phyloP scores from a whole-genome alignment of 2,797 vertebrate genomes.

The Gouania willdenowi region DNA sequence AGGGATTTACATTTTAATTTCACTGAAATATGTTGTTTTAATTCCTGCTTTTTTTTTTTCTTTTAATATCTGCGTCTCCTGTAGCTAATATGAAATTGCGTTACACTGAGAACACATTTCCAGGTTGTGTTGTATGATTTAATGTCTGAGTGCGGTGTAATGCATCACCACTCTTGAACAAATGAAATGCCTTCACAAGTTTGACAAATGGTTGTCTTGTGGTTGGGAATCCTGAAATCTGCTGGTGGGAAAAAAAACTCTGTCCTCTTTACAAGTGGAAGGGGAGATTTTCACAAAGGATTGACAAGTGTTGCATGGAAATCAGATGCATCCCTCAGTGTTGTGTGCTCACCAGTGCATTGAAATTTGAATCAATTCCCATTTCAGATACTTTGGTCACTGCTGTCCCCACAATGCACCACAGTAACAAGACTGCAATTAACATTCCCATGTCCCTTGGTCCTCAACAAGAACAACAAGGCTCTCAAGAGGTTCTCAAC shows the following conservation, averaged over 20 bases:
- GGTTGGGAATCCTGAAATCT: neutral
- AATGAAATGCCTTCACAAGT: too few relatives aligned
- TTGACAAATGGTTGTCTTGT: neutral
- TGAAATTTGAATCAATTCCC: conserved; percentile 57
- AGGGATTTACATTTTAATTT: too few relatives aligned
- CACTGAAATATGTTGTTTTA: too few relatives aligned
- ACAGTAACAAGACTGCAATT: conserved; percentile 37
- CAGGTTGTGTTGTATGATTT: too few relatives aligned
- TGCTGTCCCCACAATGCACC: conserved; percentile 39
- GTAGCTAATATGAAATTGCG: too few relatives aligned
- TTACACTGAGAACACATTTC: too few relatives aligned
- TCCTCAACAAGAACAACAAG: conserved; percentile 11
- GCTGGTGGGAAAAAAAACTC: neutral
- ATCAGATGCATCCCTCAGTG: conserved; percentile 9
- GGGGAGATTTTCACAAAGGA: too few relatives aligned
- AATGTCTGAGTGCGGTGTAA: too few relatives aligned
- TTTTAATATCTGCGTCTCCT: too few relatives aligned
- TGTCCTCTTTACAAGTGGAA: neutral
- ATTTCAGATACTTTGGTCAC: conserved; percentile 28
- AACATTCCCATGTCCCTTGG: conserved; percentile 22
- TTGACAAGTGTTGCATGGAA: neutral
- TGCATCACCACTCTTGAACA: too few relatives aligned
- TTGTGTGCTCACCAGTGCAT: conserved; percentile 4
- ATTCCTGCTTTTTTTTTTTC: too few relatives aligned
- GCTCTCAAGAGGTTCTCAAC: conserved; percentile 39